Percentiles rank a stretch among this genome's conserved stretches.
phyloP scores from a whole-genome alignment of 2,797 vertebrate species.

The Bovichtus diacanthus region DNA sequence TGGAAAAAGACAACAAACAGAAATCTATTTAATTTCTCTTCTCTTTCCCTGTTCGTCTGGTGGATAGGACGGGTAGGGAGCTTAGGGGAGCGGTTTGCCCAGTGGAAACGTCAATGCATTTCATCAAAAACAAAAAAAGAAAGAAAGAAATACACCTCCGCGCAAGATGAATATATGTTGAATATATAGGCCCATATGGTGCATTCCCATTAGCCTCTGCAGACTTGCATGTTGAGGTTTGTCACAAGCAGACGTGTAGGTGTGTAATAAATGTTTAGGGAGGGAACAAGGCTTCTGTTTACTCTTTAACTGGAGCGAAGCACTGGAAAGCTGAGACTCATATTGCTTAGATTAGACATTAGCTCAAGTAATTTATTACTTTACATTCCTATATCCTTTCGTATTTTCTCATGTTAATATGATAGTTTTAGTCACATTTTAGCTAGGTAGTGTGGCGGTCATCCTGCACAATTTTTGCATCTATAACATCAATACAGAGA shows the following conservation, averaged over 20 bases:
- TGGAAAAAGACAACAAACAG: slow-evolving; percentile 49
- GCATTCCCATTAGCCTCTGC: slow-evolving; percentile 68
- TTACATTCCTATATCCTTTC: neutral
- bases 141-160: slow-evolving; percentile 27
- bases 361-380: neutral
- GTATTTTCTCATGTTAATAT: neutral
- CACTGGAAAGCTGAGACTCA: neutral
- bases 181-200: slow-evolving; percentile 72
- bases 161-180: slow-evolving; percentile 62
- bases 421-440: neutral
- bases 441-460: too few species aligned
- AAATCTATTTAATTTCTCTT: slow-evolving; percentile 47
- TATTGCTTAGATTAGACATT: neutral
- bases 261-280: slow-evolving; percentile 67
- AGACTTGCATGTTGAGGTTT: slow-evolving; percentile 66
- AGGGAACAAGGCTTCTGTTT: slow-evolving; percentile 50
- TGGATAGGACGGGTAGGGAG: slow-evolving; percentile 31
- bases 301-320: slow-evolving; percentile 27
- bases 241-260: slow-evolving; percentile 62
- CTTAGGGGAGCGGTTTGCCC: slow-evolving; percentile 49
- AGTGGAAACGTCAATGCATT: slow-evolving; percentile 57
- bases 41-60: slow-evolving; percentile 32
- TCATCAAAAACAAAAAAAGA: slow-evolving; percentile 40
- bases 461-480: too few species aligned
- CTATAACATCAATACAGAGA: too few species aligned